Conservation (phyloP, 2,797 vertebrate species). For the Nannoperca australis region DNA sequence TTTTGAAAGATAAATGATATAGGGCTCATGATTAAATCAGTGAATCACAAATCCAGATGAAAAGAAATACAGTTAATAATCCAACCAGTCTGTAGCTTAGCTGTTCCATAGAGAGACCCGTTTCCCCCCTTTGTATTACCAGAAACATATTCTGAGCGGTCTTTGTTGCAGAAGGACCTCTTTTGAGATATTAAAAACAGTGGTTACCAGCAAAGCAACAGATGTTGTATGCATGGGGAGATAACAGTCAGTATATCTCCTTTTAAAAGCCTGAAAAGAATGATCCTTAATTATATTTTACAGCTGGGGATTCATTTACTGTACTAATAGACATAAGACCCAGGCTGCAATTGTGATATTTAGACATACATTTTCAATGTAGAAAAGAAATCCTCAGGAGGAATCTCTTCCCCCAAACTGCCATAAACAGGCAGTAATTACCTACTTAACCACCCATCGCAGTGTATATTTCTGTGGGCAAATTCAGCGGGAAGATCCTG, state of each 20-base stretch:
- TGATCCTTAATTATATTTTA: too few species aligned
- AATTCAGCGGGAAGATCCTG: conserved; percentile 20
- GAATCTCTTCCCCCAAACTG: not conserved
- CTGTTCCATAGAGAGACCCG: not conserved
- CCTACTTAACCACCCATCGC: too few species aligned
- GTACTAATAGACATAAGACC: not conserved
- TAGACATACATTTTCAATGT: conserved; percentile 3
- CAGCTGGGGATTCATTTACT: too few species aligned
- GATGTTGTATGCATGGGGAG: not conserved
- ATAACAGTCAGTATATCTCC: not conserved
- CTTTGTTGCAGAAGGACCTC: not conserved
- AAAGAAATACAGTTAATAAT: not conserved
- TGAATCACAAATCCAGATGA: not conserved
- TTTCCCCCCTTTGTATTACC: not conserved
- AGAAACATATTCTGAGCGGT: not conserved
- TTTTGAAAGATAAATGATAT: not conserved
- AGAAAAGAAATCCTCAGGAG: not conserved
- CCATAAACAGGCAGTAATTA: not conserved
- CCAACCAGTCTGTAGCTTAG: not conserved
- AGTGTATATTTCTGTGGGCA: not conserved
- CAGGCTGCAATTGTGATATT: not conserved
- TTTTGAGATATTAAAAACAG: not conserved
- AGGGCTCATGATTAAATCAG: not conserved
- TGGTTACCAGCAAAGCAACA: not conserved
- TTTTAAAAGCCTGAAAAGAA: not conserved